Base-by-base conservation (phyloP, 1,140 invertebrate genomes). In the Drosophila pseudoananassae region DNA sequence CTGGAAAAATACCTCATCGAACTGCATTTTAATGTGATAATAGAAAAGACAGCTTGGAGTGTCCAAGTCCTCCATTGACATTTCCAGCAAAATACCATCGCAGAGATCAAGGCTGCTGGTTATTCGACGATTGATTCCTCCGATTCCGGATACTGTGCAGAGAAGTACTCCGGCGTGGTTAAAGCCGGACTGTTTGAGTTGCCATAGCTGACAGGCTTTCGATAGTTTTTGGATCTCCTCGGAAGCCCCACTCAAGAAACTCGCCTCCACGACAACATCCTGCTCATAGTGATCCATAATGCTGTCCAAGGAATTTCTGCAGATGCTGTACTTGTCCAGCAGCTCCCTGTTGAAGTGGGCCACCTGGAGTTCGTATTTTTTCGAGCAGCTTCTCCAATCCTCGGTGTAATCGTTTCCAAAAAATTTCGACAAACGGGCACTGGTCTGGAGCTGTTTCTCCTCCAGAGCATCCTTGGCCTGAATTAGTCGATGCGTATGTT, bases 321-420 rank as follows among this genome's bases (percentile, higher is more conserved):
- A 77, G 27, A 71, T 38, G 20, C 58, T 77, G 36, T 71, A 77
- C 49, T 76, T 77, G 25, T 70, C 75, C 8, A 77, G 15, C n/a
- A 77, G 17, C 29, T 77, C 64, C 6, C 72, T 59, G 14, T 80
- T 79, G 5, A 80, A 71, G 36, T 56, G 58, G 17, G 64, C 76
- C 53, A 79, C 59, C 38, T 70, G 43, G 8, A 57, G 65, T 27
- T 80, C 71, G 27, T 79, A 15, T 14, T 79, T 25, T 45, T 76
- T 75, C n/a, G 40, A 76, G 59, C 78, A 80, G 15, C 15, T 4
- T 2, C 46, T 47, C 38, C 57, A 54, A 20, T 70, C 64, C 0
- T 9, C 53, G 6, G 52, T 55, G 38, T 68, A 52, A 6, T 65
- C 33, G 40, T 25, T 38, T 3, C 38, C 38, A 9, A 61, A 57